Evolutionary conservation across 1,140 invertebrate genomes (phyloP), one percentile per base, ranked within the genome.

Genomic region (Oryctes rhinoceros): DNA sequence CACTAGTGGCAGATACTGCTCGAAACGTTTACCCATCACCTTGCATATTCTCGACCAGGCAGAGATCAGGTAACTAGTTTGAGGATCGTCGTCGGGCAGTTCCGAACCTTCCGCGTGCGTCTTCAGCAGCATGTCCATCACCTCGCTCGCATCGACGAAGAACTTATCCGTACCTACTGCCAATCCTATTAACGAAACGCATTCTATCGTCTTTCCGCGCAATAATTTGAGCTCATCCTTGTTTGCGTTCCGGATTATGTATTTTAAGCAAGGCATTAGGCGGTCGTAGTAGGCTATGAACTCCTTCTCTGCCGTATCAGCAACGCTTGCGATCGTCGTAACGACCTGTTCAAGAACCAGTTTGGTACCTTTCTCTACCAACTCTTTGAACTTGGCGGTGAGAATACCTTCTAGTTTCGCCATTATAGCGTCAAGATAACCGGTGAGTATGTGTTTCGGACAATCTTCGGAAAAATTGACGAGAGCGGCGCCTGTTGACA

Each of bases 391-490:
- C 89, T 99, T 99, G 71, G 94, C 92, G 67, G 92, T 96, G 4
- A 99, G 89, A 82, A 99, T 97, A 4, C 91, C 90, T 89, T 99
- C 96, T 59, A 99, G 89, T 89, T 98, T 98, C 13, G 88, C 89
- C 92, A 99, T 98, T 80, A 99, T 94, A 11, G 91, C 92, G 86
- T 97, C 93, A 53, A 99, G 90, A 88, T 99, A 99, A 79, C 93
- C 93, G 30, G 93, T 94, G 35, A 99, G 90, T 81, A 99, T 98
- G 84, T 93, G 91, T 87, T 99, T 99, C 0, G 98, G 97, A 89
- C 98, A 99, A 87, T 99, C 98, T 90, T 99, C 98, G 86, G 97
- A 98, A 88, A 99, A 99, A 89, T 99, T 99, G 0, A 99, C 98
- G 47, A 99, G 89, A 75, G 99, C 99, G 65, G 98, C 98, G 80